Percentiles rank a stretch among this genome's conserved stretches.
Evolutionary conservation across 2,888 invertebrate species (phyloP).

Genomic region (Eupithecia inturbata): DNA sequence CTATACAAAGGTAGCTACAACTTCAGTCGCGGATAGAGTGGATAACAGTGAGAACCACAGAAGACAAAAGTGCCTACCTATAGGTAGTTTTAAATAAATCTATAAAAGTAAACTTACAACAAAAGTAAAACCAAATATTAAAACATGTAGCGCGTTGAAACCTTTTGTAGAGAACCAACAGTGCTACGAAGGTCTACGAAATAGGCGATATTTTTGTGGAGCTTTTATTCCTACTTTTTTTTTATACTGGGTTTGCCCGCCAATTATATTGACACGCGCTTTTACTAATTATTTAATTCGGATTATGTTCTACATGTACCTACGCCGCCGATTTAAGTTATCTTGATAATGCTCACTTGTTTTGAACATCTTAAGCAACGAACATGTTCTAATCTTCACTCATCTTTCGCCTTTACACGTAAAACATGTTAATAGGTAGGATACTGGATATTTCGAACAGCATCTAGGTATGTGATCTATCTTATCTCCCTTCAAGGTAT

Average conservation of each 20-base stretch:
- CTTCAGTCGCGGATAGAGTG: too few relatives aligned
- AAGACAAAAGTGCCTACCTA: not conserved
- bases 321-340: not conserved
- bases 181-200: conserved; percentile 19
- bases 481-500: conserved; percentile 3
- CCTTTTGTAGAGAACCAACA: conserved; percentile 6
- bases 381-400: not conserved
- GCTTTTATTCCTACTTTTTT: not conserved
- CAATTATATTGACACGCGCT: not conserved
- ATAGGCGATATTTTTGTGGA: not conserved
- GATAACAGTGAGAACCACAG: not conserved
- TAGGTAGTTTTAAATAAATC: not conserved
- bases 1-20: too few relatives aligned
- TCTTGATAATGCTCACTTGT: not conserved
- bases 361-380: not conserved
- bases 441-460: not conserved
- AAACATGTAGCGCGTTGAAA: conserved; percentile 18
- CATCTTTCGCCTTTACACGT: not conserved
- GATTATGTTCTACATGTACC: not conserved
- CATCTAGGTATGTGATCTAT: not conserved
- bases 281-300: not conserved
- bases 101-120: too few relatives aligned
- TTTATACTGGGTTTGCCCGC: not conserved
- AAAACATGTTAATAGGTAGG: not conserved
- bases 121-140: not conserved